Evolutionary conservation across 2,797 vertebrate species (phyloP).

Genomic region (Smutsia gigantea): DNA sequence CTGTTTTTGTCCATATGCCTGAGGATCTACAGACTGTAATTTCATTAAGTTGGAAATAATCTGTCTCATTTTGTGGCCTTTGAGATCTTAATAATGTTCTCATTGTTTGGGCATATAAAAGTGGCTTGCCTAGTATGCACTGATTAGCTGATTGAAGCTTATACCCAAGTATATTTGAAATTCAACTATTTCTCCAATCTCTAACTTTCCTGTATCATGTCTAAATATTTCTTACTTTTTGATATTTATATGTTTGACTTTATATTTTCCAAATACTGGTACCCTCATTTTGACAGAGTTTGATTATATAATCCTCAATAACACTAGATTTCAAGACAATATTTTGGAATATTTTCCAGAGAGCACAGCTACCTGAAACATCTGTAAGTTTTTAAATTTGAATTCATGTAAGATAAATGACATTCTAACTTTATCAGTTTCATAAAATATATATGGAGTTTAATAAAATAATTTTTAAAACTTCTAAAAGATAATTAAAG

Average conservation of each 20-base stretch:
- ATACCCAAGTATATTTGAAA: not conserved
- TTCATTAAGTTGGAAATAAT: not conserved
- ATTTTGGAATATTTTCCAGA: not conserved
- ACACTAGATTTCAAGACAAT: not conserved
- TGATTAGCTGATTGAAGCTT: not conserved
- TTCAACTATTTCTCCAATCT: not conserved
- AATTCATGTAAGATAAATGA: slow-evolving; percentile 8
- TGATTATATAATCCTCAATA: not conserved
- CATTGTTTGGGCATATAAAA: not conserved
- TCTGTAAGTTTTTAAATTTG: not conserved
- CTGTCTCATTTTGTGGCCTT: not conserved
- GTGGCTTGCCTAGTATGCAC: not conserved
- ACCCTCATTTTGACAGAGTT: not conserved
- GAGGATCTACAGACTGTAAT: not conserved
- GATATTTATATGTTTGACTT: not conserved
- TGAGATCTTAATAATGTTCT: not conserved
- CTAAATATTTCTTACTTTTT: not conserved
- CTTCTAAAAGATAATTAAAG: slow-evolving; percentile 20
- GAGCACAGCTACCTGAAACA: not conserved
- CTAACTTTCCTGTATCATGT: not conserved
- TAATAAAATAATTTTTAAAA: not conserved
- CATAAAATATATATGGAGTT: not conserved
- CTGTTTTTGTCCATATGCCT: not conserved
- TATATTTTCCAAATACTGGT: not conserved
- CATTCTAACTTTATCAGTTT: not conserved